A percentile compares a stretch with the other conserved stretches of the same genome.
Conservation (phyloP, 2,888 invertebrate genomes). For the Noctua fimbriata region DNA sequence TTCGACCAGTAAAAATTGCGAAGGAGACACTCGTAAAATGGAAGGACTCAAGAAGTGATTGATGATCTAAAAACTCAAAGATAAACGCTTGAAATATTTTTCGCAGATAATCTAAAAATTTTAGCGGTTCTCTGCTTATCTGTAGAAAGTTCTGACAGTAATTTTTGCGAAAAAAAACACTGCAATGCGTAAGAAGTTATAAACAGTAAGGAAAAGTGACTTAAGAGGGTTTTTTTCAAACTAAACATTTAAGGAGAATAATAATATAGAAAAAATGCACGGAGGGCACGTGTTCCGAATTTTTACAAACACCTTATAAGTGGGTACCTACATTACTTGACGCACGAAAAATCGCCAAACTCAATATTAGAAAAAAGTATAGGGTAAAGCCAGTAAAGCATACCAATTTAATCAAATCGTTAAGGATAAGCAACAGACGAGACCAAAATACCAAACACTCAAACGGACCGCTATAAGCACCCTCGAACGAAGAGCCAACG, state of each 20-base stretch:
- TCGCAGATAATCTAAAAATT: constrained; percentile 41
- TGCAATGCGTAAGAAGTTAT: background rate
- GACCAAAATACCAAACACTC: constrained; percentile 31
- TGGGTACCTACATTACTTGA: background rate
- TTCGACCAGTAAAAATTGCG: constrained; percentile 50
- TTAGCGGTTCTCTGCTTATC: constrained; percentile 6
- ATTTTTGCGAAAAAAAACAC: constrained; percentile 8
- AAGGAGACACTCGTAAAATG: constrained; percentile 54
- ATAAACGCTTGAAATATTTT: constrained; percentile 52
- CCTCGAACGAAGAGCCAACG: constrained; percentile 43
- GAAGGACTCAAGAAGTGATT: constrained; percentile 50
- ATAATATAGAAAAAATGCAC: background rate
- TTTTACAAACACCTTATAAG: background rate
- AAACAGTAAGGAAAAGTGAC: background rate
- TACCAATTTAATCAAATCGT: constrained; percentile 17
- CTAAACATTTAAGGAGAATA: background rate
- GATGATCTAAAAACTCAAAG: constrained; percentile 56
- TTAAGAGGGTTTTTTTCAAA: background rate
- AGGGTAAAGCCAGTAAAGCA: background rate
- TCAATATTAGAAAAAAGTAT: background rate
- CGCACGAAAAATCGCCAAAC: background rate
- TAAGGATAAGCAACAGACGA: constrained; percentile 30
- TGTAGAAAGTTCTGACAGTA: constrained; percentile 11
- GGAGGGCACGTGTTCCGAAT: background rate
- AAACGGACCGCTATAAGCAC: constrained; percentile 43